Base-by-base conservation (phyloP, 2,888 invertebrate species). In the Microplitis deprimator region DNA sequence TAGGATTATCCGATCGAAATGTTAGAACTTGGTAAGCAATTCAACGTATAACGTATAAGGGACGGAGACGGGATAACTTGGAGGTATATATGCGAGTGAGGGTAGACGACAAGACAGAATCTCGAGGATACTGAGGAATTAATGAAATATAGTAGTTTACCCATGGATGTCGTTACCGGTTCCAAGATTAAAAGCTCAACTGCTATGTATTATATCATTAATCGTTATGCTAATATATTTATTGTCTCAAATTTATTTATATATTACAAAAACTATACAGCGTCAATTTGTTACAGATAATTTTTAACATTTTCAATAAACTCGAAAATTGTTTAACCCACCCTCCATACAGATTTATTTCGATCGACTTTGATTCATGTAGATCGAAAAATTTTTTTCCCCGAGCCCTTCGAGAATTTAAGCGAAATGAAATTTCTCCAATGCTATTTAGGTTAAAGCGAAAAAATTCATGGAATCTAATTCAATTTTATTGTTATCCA, bases 401-500 rank as follows among this genome's bases (percentile, higher is more conserved):
- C 4, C 4, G 2, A 29, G 29, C 3, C 0, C 4, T 29, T 29
- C 29, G 4, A 29, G 29, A 29, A 29, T 29, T 29, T 29, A 29
- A 29, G 3, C 29, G 29, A 29, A 4, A 29, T 29, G 29, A 29
- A 29, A 29, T 29, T 29, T 29, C 4, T 29, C 4, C 4, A 29
- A 29, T 2, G 29, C 29, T 29, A 29, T 29, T 29, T 29, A 29
- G 65, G 10, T 60, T 60, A 60, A 16, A 62, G 61, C 8, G 13
- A 62, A 71, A 60, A 64, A 62, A 72, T 59, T 76, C 40, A 65
- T 72, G 65, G 74, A 79, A 80, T 73, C 70, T 75, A 80, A 84
- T 84, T 76, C 82, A 83, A 83, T 84, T 85, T 82, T 79, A 65
- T 70, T 75, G 77, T 81, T 80, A 80, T 82, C 83, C 80, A 81